A percentile compares a stretch with the other conserved stretches of the same genome.
phyloP scores from a whole-genome alignment of 2,888 invertebrate species.

The Synanthedon myopaeformis region DNA sequence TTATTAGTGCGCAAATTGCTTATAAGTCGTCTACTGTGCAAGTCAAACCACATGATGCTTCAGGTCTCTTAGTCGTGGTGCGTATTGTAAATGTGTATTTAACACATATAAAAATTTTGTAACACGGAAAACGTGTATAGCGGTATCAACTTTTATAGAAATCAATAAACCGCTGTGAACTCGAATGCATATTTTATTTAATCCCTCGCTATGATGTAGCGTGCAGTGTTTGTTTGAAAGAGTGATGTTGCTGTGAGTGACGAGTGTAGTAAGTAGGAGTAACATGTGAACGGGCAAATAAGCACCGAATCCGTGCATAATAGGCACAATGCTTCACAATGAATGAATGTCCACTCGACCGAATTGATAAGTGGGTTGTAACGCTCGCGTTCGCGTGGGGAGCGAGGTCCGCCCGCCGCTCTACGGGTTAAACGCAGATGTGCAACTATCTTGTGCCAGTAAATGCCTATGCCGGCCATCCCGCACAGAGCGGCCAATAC shows the following conservation, averaged over 20 bases:
- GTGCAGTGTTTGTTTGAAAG: slow-evolving; percentile 10
- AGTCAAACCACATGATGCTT: too few relatives aligned
- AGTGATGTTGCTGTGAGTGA: slow-evolving; percentile 4
- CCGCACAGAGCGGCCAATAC: not conserved
- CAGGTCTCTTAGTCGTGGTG: too few relatives aligned
- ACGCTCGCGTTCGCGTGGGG: slow-evolving; percentile 20
- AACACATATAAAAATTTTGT: too few relatives aligned
- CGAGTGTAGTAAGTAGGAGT: slow-evolving; percentile 11
- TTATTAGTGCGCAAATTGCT: too few relatives aligned
- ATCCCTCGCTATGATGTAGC: slow-evolving; percentile 1
- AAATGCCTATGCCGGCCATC: not conserved
- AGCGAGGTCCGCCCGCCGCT: slow-evolving; percentile 32
- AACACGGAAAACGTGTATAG: too few relatives aligned
- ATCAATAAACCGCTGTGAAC: not conserved
- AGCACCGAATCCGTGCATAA: slow-evolving; percentile 55
- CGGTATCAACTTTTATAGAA: too few relatives aligned
- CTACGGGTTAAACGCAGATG: slow-evolving; percentile 4
- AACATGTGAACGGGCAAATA: slow-evolving; percentile 53
- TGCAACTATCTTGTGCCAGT: not conserved
- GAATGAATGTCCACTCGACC: slow-evolving; percentile 66
- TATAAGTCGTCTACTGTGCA: too few relatives aligned
- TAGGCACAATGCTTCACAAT: slow-evolving; percentile 57
- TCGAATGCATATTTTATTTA: not conserved
- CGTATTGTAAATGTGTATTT: too few relatives aligned
- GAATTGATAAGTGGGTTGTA: slow-evolving; percentile 67